Evolutionary conservation across 2,797 vertebrate genomes (phyloP), one percentile per base, ranked within the genome.

Genomic region (Artibeus lituratus): DNA sequence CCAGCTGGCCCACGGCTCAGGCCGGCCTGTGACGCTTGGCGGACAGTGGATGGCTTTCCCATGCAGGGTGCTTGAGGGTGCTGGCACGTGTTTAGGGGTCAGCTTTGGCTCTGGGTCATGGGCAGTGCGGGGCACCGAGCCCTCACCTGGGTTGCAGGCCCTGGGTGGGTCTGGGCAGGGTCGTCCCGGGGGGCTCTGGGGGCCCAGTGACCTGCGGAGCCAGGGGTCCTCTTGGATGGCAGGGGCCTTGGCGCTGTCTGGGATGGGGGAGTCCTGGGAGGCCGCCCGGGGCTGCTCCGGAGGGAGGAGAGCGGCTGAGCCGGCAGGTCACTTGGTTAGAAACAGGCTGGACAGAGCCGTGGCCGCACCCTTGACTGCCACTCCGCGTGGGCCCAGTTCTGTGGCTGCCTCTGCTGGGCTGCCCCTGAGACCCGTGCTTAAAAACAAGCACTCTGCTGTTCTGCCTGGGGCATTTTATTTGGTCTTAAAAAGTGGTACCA

Each of bases 261-360:
- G 35, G 11, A 8, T 44, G 44, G 29, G 57, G 21, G 32, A 21
- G 44, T 35, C n/a, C 47, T 7, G 65, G 22, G 47, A 37, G n/a
- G 65, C 65, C 1, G 1, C 69, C 19, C 10, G 1, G 35, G 11
- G 49, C 11, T 2, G n/a, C n/a, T 16, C 32, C 3, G 6, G 32
- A 14, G 22, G 35, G 14, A 10, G 35, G 82, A 29, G n/a, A 42
- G 24, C 10, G 29, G 82, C 44, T 0, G 44, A 69, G 22, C 21
- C 49, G 0, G 32, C 35, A 11, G n/a, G 10, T 49, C 24, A 2
- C 6, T 35, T 32, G 39, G 7, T 3, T 29, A 29, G 35, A 42
- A 62, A 22, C 69, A 14, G 39, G 10, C 10, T 7, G 0, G 4
- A 4, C 1, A 1, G 7, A 7, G 0, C 0, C 3, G 10, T 2